Evolutionary conservation across 2,113 vertebrate genomes (phyloP).

Genomic region (Noturus placidus): DNA sequence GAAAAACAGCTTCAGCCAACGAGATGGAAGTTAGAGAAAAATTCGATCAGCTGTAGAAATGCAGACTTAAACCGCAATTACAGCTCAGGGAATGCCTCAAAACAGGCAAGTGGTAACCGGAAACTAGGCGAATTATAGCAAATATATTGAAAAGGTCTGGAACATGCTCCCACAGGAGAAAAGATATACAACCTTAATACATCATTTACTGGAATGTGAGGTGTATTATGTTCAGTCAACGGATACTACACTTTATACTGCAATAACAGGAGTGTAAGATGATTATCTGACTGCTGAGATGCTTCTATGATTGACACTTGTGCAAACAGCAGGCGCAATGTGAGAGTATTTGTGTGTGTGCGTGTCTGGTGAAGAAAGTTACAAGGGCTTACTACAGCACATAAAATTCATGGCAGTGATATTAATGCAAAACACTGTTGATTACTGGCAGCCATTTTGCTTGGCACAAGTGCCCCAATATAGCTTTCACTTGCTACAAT

Average conservation of each 20-base stretch:
- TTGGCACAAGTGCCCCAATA: not conserved
- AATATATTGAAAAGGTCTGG: not conserved
- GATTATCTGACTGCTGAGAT: not conserved
- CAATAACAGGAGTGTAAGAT: not conserved
- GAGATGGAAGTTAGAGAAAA: not conserved
- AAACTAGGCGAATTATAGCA: not conserved
- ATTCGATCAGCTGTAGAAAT: not conserved
- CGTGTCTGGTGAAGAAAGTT: not conserved
- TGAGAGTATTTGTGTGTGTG: not conserved
- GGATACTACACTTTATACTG: not conserved
- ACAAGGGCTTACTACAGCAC: conserved; percentile 6
- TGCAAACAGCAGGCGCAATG: not conserved
- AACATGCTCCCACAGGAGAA: not conserved
- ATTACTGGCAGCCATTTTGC: not conserved
- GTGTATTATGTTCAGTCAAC: not conserved
- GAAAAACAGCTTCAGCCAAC: not conserved
- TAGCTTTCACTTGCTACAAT: not conserved
- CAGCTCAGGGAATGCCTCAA: not conserved
- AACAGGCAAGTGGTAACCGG: not conserved
- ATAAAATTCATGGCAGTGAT: not conserved
- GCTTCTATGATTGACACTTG: not conserved
- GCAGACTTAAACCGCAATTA: not conserved
- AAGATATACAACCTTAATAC: not conserved
- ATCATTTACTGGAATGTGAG: not conserved
- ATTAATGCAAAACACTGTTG: not conserved